Percentiles rank a stretch among this genome's conserved stretches.
phyloP scores from a whole-genome alignment of 2,113 vertebrate species.

The Oreocharis arfaki region DNA sequence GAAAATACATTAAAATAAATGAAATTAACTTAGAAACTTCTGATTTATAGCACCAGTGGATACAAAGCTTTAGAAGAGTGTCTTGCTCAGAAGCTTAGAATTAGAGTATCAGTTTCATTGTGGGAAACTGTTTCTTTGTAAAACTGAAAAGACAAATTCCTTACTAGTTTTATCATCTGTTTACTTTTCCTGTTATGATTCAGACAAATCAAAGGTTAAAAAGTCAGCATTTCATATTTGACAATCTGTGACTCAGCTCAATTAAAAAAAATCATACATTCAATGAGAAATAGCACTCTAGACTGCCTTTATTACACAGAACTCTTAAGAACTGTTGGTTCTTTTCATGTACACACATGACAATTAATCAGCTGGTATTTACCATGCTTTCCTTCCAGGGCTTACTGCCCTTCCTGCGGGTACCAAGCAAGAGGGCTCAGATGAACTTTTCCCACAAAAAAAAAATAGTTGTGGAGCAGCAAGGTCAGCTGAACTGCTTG shows the following conservation, averaged over 20 bases:
- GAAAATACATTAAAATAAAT: slow-evolving; percentile 23
- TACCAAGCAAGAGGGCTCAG: background rate
- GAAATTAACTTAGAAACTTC: slow-evolving; percentile 17
- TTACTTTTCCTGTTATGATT: slow-evolving; percentile 46
- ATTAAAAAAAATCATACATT: background rate
- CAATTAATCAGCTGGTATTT: background rate
- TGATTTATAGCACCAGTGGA: slow-evolving; percentile 1
- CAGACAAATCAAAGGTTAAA: slow-evolving; percentile 12
- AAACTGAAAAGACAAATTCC: slow-evolving; percentile 53
- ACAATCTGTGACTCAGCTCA: background rate
- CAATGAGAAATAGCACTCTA: background rate
- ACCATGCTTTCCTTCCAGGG: background rate
- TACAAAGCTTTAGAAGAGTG: slow-evolving; percentile 37
- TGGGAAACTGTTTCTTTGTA: slow-evolving; percentile 43
- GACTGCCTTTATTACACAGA: background rate
- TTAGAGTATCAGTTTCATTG: slow-evolving; percentile 48
- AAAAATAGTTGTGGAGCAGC: background rate
- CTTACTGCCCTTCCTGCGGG: background rate
- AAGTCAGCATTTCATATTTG: background rate
- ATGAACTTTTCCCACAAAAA: background rate
- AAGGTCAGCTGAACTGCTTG: background rate
- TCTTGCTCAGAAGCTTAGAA: slow-evolving; percentile 44
- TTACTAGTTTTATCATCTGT: slow-evolving; percentile 15
- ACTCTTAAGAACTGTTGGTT: background rate
- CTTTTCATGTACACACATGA: background rate